These are phyloP conservation scores for Ophthalmolycus amberensis DNA, from an alignment of 2,113 vertebrate genomes.

Conservation along the genomic window DNA sequence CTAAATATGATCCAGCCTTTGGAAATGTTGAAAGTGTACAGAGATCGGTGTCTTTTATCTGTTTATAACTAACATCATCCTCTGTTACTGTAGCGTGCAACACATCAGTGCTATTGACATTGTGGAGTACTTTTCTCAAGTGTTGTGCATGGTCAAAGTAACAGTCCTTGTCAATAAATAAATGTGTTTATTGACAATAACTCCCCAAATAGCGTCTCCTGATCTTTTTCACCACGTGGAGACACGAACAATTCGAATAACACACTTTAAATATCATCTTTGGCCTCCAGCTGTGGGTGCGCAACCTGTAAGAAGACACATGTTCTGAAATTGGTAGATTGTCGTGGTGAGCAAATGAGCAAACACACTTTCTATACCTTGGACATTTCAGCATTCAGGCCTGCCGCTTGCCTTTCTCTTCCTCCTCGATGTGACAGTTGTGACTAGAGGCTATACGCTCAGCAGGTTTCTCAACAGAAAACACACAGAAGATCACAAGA, in stretches of 20 bases:
- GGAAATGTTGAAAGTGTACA: slow-evolving; percentile 36
- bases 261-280: slow-evolving; percentile 27
- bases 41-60: slow-evolving; percentile 32
- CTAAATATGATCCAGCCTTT: slow-evolving; percentile 23
- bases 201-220: slow-evolving; percentile 27
- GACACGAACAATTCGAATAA: slow-evolving; percentile 36
- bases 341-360: slow-evolving; percentile 41
- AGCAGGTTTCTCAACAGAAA: slow-evolving; percentile 63
- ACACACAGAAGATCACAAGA: slow-evolving; percentile 52
- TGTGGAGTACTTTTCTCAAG: slow-evolving; percentile 20
- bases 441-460: slow-evolving; percentile 50
- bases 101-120: slow-evolving; percentile 19
- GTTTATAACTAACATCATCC: slow-evolving; percentile 12
- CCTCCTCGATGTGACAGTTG: slow-evolving; percentile 57
- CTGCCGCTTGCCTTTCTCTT: slow-evolving; percentile 22
- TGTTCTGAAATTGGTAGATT: slow-evolving; percentile 2
- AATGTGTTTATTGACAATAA: slow-evolving; percentile 74
- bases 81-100: neutral
- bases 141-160: slow-evolving; percentile 67
- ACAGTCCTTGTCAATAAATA: slow-evolving; percentile 78
- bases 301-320: slow-evolving; percentile 16
- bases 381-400: slow-evolving; percentile 38
- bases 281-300: slow-evolving; percentile 5
- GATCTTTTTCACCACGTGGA: neutral
- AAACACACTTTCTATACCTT: slow-evolving; percentile 30